Evolutionary conservation across 1,140 invertebrate genomes (phyloP), one percentile per base, ranked within the genome.

Genomic region (Streblospio benedicti): DNA sequence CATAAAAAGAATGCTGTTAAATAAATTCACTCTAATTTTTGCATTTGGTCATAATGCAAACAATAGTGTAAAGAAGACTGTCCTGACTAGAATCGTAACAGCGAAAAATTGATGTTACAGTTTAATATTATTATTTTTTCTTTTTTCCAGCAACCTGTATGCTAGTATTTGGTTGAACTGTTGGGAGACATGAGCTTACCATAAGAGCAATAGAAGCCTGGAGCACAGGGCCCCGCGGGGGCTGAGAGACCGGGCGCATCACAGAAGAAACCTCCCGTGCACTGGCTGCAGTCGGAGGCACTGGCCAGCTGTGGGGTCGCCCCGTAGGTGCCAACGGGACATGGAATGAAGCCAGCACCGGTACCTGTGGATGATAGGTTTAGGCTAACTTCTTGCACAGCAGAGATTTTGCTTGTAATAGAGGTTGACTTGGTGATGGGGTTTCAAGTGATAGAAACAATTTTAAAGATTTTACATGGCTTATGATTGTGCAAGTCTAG

Each of bases 121-220:
- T n/a, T n/a, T n/a, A n/a, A n/a, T n/a, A n/a, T n/a, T n/a, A n/a
- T n/a, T n/a, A n/a, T n/a, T n/a, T n/a, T n/a, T n/a, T n/a, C n/a
- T n/a, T n/a, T n/a, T n/a, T n/a, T n/a, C n/a, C n/a, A n/a, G n/a
- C n/a, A n/a, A n/a, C n/a, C n/a, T n/a, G n/a, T n/a, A n/a, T n/a
- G n/a, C n/a, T n/a, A n/a, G n/a, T n/a, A n/a, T n/a, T 41, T 12
- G 9, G 35, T 41, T 12, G 35, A 12, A 41, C n/a, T 41, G 9
- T 41, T n/a, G 9, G n/a, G n/a, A 12, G n/a, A 14, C 6, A 38
- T 23, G 12, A 35, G 12, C 57, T 53, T 63, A 74, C 72, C 72
- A 59, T 67, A 64, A 3, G 68, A 60, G 67, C 74, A 76, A 59
- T 73, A 76, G 53, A 69, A 69, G 25, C 74, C 74, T 20, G 70